phyloP scores from a whole-genome alignment of 2,113 vertebrate species.

The Tachycineta bicolor region DNA sequence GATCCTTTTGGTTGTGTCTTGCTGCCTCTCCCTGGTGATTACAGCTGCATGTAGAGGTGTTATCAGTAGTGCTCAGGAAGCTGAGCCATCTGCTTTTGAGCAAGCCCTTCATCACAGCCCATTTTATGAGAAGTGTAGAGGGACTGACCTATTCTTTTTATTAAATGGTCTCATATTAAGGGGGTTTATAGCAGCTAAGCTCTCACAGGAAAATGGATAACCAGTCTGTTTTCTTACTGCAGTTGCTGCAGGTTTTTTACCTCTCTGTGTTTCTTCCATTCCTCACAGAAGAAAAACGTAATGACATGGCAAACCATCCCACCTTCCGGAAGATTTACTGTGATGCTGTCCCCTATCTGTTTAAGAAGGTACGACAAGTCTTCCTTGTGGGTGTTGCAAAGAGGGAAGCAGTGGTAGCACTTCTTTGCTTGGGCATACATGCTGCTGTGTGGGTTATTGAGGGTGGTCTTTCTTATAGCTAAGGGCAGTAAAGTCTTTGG shows the following conservation, averaged over 20 bases:
- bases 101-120: not conserved
- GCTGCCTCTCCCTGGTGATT: not conserved
- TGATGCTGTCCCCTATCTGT: constrained; percentile 81
- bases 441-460: not conserved
- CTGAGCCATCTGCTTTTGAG: not conserved
- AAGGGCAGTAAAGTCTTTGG: not conserved
- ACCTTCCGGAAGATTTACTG: constrained; percentile 82
- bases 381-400: not conserved
- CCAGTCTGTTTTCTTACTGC: not conserved
- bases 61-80: not conserved
- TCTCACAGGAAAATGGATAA: not conserved
- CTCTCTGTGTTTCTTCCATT: not conserved
- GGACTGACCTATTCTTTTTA: not conserved
- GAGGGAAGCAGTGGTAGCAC: not conserved
- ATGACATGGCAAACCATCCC: constrained; percentile 79
- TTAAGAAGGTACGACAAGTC: constrained; percentile 80
- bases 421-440: not conserved
- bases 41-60: not conserved
- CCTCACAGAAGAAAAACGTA: constrained; percentile 70
- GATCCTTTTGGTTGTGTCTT: not conserved
- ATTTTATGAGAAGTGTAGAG: not conserved
- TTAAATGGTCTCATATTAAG: not conserved
- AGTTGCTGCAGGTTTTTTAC: not conserved
- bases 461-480: not conserved
- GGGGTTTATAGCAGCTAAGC: not conserved